These are phyloP conservation scores for Anticlea derivata DNA, from an alignment of 2,888 invertebrate genomes.

Conservation along the genomic window DNA sequence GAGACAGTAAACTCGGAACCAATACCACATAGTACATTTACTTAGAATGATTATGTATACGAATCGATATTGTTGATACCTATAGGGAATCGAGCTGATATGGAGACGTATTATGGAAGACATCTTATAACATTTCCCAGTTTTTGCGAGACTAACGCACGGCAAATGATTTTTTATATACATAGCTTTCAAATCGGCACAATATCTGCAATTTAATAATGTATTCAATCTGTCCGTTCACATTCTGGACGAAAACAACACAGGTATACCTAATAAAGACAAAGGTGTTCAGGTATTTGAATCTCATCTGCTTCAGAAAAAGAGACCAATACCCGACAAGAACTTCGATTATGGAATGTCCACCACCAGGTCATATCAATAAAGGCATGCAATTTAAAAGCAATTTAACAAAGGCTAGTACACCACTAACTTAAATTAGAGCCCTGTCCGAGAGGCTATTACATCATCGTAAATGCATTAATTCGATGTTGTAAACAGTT, in stretches of 20 bases:
- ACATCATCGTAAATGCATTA: constrained; percentile 48
- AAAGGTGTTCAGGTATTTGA: neutral
- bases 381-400: constrained; percentile 37
- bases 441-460: constrained; percentile 12
- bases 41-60: constrained; percentile 32
- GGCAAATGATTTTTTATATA: too few species aligned
- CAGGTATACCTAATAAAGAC: neutral
- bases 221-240: neutral
- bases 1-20: constrained; percentile 36
- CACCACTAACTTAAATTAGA: constrained; percentile 35
- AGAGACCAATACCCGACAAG: neutral
- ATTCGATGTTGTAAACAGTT: constrained; percentile 51
- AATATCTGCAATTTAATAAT: too few species aligned
- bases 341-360: constrained; percentile 22
- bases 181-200: too few species aligned
- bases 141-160: too few species aligned
- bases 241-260: constrained; percentile 1
- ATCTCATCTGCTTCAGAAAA: constrained; percentile 1
- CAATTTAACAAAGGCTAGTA: constrained; percentile 32
- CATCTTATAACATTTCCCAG: too few species aligned
- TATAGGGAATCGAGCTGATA: neutral
- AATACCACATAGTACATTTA: constrained; percentile 35
- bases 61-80: constrained; percentile 13
- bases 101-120: neutral
- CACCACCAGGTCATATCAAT: constrained; percentile 25